These are phyloP conservation scores for Dasyornis broadbenti DNA, from an alignment of 2,113 vertebrate genomes.

Conservation along the genomic window DNA sequence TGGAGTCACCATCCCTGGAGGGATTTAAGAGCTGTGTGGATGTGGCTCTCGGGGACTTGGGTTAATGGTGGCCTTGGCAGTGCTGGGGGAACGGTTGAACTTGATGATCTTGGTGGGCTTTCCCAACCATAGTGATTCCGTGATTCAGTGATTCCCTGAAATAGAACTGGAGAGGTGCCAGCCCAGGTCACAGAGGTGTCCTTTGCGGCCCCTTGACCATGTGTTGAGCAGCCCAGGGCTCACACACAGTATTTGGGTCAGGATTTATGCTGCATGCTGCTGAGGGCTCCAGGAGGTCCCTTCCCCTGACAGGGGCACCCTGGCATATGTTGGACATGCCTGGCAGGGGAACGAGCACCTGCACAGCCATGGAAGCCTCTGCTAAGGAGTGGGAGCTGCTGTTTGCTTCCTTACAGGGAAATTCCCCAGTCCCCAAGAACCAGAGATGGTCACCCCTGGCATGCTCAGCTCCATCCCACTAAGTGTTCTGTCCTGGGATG, in stretches of 20 bases:
- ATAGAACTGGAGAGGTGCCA: neutral
- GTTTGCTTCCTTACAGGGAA: neutral
- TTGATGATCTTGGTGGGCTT: neutral
- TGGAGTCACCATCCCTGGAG: neutral
- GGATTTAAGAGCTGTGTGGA: neutral
- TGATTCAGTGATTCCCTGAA: neutral
- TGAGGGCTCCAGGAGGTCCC: neutral
- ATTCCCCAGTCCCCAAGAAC: neutral
- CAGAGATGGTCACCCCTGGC: neutral
- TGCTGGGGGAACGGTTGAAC: neutral
- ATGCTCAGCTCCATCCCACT: neutral
- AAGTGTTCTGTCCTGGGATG: neutral
- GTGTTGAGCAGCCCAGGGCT: neutral
- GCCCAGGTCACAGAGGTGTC: neutral
- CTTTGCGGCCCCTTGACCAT: rapidly evolving
- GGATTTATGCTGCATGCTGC: neutral
- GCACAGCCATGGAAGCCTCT: neutral
- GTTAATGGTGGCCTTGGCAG: neutral
- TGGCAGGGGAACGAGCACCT: rapidly evolving
- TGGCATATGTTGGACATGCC: neutral
- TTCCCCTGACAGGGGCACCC: neutral
- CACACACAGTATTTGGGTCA: neutral
- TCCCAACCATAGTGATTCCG: neutral
- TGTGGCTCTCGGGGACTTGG: neutral
- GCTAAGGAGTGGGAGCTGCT: neutral